These are phyloP conservation scores for Seriola quinqueradiata DNA, from an alignment of 2,113 vertebrate species.

Conservation along the genomic window DNA sequence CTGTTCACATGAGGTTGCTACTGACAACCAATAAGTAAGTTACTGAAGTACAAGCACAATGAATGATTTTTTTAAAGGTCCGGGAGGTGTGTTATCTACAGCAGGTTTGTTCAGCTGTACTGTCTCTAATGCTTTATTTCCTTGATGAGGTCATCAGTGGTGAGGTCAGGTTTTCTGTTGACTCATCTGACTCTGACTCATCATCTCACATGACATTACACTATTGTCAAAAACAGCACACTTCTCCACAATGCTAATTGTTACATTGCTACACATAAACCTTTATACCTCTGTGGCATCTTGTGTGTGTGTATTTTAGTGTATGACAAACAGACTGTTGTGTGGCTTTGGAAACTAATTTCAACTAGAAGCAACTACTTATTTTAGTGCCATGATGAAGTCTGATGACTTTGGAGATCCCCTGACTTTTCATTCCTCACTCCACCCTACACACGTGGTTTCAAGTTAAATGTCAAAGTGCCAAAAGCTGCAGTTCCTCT, in stretches of 20 bases:
- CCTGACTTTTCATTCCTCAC: no score
- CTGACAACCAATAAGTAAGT: background rate
- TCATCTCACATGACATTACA: slow-evolving; percentile 33
- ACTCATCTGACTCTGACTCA: slow-evolving; percentile 65
- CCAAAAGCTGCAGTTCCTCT: no score
- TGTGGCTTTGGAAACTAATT: background rate
- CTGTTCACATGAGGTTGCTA: background rate
- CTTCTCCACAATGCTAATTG: background rate
- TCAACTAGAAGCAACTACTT: background rate
- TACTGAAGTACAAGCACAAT: background rate
- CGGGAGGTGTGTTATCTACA: slow-evolving; percentile 1
- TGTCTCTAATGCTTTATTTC: slow-evolving; percentile 15
- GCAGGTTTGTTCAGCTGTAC: slow-evolving; percentile 18
- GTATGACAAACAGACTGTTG: background rate
- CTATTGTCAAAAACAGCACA: slow-evolving; percentile 3
- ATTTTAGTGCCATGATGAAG: background rate
- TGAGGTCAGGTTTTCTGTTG: slow-evolving; percentile 39
- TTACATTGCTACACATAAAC: background rate
- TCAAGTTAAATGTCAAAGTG: no score
- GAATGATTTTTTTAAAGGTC: background rate
- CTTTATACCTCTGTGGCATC: background rate
- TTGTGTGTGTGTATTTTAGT: background rate
- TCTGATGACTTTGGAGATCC: no score
- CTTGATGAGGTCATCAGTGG: slow-evolving; percentile 26
- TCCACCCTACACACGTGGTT: no score